Evolutionary conservation across 2,888 invertebrate genomes (phyloP).

Genomic region (Diaperis boleti): DNA sequence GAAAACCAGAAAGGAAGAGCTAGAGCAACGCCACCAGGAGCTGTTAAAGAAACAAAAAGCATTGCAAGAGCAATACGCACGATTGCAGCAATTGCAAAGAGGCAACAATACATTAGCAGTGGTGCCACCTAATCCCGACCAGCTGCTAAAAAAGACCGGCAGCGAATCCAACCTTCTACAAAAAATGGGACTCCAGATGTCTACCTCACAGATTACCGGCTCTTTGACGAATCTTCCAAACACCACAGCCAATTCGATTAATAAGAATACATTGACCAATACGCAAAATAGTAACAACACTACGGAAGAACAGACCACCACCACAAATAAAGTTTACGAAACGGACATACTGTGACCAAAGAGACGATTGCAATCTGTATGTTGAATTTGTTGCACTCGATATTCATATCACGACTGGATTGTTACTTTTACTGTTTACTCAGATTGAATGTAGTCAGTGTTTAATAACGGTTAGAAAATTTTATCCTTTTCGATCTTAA

Average conservation of each 20-base stretch:
- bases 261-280: slow-evolving; percentile 54
- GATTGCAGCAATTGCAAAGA: slow-evolving; percentile 88
- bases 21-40: slow-evolving; percentile 91
- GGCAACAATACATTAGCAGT: slow-evolving; percentile 76
- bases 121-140: slow-evolving; percentile 73
- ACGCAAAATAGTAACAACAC: slow-evolving; percentile 43
- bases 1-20: slow-evolving; percentile 76
- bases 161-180: slow-evolving; percentile 88
- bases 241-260: slow-evolving; percentile 55
- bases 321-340: slow-evolving; percentile 88
- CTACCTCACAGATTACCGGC: slow-evolving; percentile 70
- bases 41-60: slow-evolving; percentile 88
- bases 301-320: slow-evolving; percentile 63
- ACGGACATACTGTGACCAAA: slow-evolving; percentile 91
- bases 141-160: slow-evolving; percentile 84
- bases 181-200: slow-evolving; percentile 81
- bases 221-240: slow-evolving; percentile 74
- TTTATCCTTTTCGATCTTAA: slow-evolving; percentile 28
- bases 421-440: slow-evolving; percentile 52
- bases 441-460: slow-evolving; percentile 56
- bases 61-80: slow-evolving; percentile 91
- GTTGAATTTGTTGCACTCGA: slow-evolving; percentile 50
- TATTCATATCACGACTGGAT: slow-evolving; percentile 58
- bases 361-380: slow-evolving; percentile 54
- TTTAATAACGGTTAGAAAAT: slow-evolving; percentile 42